phyloP scores from a whole-genome alignment of 1,140 invertebrate genomes.

The Drosophila asahinai region DNA sequence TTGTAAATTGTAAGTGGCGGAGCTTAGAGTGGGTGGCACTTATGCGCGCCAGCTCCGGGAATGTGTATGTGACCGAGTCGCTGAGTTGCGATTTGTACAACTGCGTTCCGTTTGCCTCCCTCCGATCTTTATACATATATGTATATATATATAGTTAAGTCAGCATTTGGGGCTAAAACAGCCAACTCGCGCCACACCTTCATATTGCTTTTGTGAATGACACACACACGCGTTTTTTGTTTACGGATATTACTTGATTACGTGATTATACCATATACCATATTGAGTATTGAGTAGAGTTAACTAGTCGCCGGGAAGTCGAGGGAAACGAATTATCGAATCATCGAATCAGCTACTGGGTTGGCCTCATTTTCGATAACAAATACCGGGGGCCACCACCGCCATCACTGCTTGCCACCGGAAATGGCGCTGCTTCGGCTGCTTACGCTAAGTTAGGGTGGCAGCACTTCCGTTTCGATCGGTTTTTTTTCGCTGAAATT shows the following conservation, averaged over 20 bases:
- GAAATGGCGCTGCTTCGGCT: not conserved
- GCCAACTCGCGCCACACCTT: conserved; percentile 70
- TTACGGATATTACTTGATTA: conserved; percentile 39
- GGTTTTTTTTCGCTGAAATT: conserved; percentile 7
- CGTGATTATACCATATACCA: conserved; percentile 44
- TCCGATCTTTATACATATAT: conserved; percentile 9
- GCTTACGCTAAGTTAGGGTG: not conserved
- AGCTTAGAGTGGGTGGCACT: conserved; percentile 34
- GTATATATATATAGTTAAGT: conserved; percentile 21
- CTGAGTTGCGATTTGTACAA: conserved; percentile 68
- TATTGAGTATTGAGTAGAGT: conserved; percentile 42
- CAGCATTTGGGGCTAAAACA: conserved; percentile 39
- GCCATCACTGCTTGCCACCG: conserved; percentile 7
- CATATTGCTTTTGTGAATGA: conserved; percentile 79
- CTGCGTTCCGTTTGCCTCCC: conserved; percentile 32
- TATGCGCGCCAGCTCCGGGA: conserved; percentile 42
- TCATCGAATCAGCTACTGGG: not conserved
- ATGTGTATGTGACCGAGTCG: conserved; percentile 70
- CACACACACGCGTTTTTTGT: conserved; percentile 51
- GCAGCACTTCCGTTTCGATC: conserved; percentile 16
- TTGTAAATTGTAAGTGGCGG: conserved; percentile 59
- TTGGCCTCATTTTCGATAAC: not conserved
- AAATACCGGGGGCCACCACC: not conserved
- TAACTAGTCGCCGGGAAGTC: conserved; percentile 50
- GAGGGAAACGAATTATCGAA: conserved; percentile 20